Percentiles rank a stretch among this genome's conserved stretches.
Conservation (phyloP, 1,140 invertebrate species). For the Sycophaga agraensis region DNA sequence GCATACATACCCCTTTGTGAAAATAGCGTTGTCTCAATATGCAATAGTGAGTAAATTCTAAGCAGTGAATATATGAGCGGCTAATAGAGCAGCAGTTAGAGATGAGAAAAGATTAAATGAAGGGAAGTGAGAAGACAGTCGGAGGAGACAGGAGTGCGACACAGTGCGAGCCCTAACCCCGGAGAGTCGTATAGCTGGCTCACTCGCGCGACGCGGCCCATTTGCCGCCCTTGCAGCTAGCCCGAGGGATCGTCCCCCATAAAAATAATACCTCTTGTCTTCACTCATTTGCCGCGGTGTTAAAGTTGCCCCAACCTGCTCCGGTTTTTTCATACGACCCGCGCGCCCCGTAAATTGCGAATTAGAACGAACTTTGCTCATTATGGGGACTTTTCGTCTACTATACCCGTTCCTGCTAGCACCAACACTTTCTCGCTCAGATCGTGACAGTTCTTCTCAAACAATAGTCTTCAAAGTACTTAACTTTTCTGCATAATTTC, state of each 20-base stretch:
- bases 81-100: too few relatives aligned
- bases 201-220: constrained; percentile 28
- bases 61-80: too few relatives aligned
- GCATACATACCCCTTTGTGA: too few relatives aligned
- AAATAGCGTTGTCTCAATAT: too few relatives aligned
- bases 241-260: constrained; percentile 29
- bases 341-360: constrained; percentile 39
- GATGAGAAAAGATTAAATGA: too few relatives aligned
- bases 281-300: constrained; percentile 38
- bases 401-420: not conserved
- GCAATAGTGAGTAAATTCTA: too few relatives aligned
- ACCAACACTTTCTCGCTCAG: not conserved
- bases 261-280: constrained; percentile 46
- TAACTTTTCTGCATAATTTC: too few relatives aligned
- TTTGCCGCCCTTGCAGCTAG: constrained; percentile 30
- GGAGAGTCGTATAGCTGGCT: constrained; percentile 40
- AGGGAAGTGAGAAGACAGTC: too few relatives aligned
- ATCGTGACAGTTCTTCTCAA: too few relatives aligned
- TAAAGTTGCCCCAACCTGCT: not conserved
- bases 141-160: too few relatives aligned
- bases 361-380: constrained; percentile 41
- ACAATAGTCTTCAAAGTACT: too few relatives aligned
- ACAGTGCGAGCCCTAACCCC: too few relatives aligned
- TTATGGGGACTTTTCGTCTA: constrained; percentile 28
- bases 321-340: not conserved